A percentile compares a stretch with the other conserved stretches of the same genome.
Evolutionary conservation across 1,140 invertebrate species (phyloP).

Genomic region (Drosophila fuyamai): DNA sequence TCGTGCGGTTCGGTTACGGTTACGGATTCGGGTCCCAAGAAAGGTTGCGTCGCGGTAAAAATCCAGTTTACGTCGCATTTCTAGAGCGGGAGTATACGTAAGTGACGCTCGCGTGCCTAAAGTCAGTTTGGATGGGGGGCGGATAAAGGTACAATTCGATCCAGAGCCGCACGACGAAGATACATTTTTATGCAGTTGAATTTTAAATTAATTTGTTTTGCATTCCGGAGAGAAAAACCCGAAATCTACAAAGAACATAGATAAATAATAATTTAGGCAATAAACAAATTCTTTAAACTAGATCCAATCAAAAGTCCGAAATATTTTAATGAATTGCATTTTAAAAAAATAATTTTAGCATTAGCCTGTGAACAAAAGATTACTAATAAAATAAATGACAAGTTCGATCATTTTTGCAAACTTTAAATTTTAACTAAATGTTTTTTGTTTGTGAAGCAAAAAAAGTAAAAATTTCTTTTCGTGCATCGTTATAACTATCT

Average conservation of each 20-base stretch:
- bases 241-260: not conserved
- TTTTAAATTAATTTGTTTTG: constrained; percentile 20
- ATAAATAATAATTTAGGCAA: not conserved
- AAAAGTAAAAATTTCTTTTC: not conserved
- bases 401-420: too few relatives aligned
- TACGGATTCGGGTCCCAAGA: not conserved
- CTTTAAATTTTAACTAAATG: too few relatives aligned
- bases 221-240: not conserved
- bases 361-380: too few relatives aligned
- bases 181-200: constrained; percentile 12
- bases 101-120: constrained; percentile 35
- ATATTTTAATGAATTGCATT: too few relatives aligned
- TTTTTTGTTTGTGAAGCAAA: not conserved
- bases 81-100: constrained; percentile 40
- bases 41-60: constrained; percentile 23
- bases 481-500: not conserved
- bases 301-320: too few relatives aligned
- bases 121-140: constrained; percentile 6
- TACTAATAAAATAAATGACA: too few relatives aligned
- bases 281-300: not conserved
- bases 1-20: constrained; percentile 60
- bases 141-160: constrained; percentile 26
- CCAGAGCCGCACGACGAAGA: constrained; percentile 21
- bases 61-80: constrained; percentile 44
- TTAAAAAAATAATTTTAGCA: too few relatives aligned